Conservation (phyloP, 2,113 vertebrate species). For the Synchiropus splendidus region DNA sequence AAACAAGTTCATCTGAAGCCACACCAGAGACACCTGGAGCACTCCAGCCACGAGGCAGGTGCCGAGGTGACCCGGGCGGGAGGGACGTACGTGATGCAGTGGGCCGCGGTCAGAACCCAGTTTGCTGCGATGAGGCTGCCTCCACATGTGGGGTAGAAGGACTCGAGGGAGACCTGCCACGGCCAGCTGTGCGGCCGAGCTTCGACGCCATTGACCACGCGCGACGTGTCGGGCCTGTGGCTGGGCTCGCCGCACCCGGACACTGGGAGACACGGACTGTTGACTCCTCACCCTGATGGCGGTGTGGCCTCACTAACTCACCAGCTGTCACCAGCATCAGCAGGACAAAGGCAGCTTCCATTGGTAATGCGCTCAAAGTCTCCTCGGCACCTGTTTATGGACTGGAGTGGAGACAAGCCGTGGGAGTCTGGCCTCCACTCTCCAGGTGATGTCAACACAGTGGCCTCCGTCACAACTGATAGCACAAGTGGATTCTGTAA, state of each 20-base stretch:
- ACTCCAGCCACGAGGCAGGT: too few species aligned
- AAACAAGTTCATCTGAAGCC: not conserved
- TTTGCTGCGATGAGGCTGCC: slow-evolving; percentile 51
- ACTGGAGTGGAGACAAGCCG: too few species aligned
- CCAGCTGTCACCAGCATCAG: slow-evolving; percentile 33
- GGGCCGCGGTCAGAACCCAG: slow-evolving; percentile 59
- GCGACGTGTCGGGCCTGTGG: slow-evolving; percentile 15
- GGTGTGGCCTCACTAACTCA: too few species aligned
- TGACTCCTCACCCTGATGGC: too few species aligned
- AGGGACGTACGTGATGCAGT: slow-evolving; percentile 46
- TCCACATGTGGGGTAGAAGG: slow-evolving; percentile 51
- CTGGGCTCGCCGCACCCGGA: slow-evolving; percentile 45
- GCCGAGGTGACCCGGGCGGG: too few species aligned
- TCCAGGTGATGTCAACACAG: too few species aligned
- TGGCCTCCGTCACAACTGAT: too few species aligned
- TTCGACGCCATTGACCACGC: slow-evolving; percentile 52
- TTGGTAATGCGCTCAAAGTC: slow-evolving; percentile 7
- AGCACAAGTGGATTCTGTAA: too few species aligned
- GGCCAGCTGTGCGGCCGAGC: slow-evolving; percentile 58
- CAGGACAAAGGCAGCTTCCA: slow-evolving; percentile 29
- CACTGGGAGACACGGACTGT: slow-evolving; percentile 11
- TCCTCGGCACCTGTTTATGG: slow-evolving; percentile 24
- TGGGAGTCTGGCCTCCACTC: too few species aligned
- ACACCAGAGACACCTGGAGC: too few species aligned
- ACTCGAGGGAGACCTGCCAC: slow-evolving; percentile 59